Evolutionary conservation across 2,888 invertebrate genomes (phyloP).

Genomic region (Hypena proboscidalis): DNA sequence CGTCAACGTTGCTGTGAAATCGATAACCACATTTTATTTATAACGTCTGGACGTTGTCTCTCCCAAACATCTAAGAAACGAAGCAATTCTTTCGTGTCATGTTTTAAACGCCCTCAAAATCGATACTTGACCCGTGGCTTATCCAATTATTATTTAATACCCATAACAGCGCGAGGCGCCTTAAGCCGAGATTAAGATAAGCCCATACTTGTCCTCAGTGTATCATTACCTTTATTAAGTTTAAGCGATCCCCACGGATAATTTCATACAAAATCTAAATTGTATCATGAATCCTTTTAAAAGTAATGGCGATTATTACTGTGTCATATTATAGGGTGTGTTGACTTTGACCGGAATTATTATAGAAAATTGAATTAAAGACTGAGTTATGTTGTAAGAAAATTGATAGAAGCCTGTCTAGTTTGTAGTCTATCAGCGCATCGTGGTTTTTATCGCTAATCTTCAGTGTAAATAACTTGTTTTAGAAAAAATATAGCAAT

Average conservation of each 20-base stretch:
- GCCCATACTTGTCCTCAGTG: slow-evolving; percentile 62
- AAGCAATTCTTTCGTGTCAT: slow-evolving; percentile 32
- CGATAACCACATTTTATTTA: no score
- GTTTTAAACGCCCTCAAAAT: slow-evolving; percentile 45
- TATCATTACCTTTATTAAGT: slow-evolving; percentile 75
- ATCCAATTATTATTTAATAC: slow-evolving; percentile 82
- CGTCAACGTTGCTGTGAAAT: no score
- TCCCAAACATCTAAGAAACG: no score
- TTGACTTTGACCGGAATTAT: slow-evolving; percentile 23
- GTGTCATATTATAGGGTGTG: slow-evolving; percentile 48
- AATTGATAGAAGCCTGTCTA: slow-evolving; percentile 11
- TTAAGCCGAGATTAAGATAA: slow-evolving; percentile 80
- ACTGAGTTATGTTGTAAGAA: slow-evolving; percentile 6
- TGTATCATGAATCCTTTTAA: slow-evolving; percentile 65
- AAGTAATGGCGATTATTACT: slow-evolving; percentile 60
- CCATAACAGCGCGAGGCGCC: slow-evolving; percentile 69
- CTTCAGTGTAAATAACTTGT: no score
- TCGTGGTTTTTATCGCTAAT: no score
- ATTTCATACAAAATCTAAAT: slow-evolving; percentile 73
- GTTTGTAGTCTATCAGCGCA: no score
- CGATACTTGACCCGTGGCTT: slow-evolving; percentile 72
- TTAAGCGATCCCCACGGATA: slow-evolving; percentile 63
- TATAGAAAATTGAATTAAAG: slow-evolving; percentile 4
- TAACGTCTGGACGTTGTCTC: no score
- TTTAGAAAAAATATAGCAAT: no score